Conservation (phyloP, 2,888 invertebrate genomes). For the Drosophila siamana region DNA sequence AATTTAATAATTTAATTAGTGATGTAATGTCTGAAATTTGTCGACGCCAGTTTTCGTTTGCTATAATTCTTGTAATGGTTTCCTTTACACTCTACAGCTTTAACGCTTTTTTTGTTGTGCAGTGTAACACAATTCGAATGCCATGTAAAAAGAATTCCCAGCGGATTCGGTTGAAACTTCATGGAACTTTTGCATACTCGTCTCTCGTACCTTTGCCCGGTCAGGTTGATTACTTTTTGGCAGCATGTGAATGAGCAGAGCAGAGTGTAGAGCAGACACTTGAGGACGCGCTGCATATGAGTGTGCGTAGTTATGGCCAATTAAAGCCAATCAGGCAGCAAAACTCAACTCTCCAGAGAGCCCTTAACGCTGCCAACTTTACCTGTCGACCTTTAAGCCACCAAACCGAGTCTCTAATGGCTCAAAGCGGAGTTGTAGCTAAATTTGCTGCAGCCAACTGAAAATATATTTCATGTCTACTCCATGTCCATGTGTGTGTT, state of each 20-base stretch:
- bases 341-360: constrained; percentile 27
- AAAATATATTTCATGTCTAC: not conserved
- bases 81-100: not conserved
- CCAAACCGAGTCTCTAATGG: constrained; percentile 1
- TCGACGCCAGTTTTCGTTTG: no score
- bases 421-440: not conserved
- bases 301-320: constrained; percentile 66
- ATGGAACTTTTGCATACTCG: constrained; percentile 25
- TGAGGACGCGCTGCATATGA: constrained; percentile 9
- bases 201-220: constrained; percentile 5
- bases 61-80: not conserved
- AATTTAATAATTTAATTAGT: no score
- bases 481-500: not conserved
- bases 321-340: constrained; percentile 70
- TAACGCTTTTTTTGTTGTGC: not conserved
- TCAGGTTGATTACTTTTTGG: constrained; percentile 16
- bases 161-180: constrained; percentile 23
- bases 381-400: constrained; percentile 15
- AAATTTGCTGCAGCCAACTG: not conserved
- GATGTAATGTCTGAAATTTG: no score
- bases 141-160: constrained; percentile 33
- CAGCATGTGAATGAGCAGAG: not conserved
- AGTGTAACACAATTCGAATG: constrained; percentile 36
- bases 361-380: constrained; percentile 29
- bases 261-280: constrained; percentile 1